Conservation (phyloP, 2,113 vertebrate genomes). For the Rynchops niger region DNA sequence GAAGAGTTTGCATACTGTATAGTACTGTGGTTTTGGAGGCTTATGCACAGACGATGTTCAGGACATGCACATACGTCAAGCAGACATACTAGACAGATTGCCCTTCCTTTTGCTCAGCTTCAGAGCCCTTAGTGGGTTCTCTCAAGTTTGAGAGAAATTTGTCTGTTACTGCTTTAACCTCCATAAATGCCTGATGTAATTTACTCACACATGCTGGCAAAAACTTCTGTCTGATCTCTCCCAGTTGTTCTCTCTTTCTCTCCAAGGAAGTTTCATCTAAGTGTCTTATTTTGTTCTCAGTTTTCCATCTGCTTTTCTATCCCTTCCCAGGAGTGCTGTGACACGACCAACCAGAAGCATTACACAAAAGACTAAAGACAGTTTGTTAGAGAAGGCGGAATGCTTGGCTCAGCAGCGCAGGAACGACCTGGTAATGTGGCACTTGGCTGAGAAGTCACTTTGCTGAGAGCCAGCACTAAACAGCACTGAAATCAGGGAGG, state of each 20-base stretch:
- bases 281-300: background rate
- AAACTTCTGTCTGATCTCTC: background rate
- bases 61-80: background rate
- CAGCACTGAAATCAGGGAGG: background rate
- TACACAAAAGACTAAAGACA: background rate
- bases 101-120: background rate
- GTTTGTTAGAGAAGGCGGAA: background rate
- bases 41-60: background rate
- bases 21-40: slow-evolving; percentile 13
- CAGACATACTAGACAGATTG: background rate
- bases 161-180: slow-evolving; percentile 2
- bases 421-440: slow-evolving; percentile 4
- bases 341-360: background rate
- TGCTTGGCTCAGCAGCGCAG: background rate
- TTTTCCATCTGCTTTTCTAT: background rate
- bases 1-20: background rate
- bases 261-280: background rate
- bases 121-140: slow-evolving; percentile 32
- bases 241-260: background rate
- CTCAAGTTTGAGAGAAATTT: slow-evolving; percentile 22
- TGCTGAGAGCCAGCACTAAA: background rate
- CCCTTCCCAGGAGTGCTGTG: background rate
- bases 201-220: slow-evolving; percentile 6
- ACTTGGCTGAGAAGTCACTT: background rate
- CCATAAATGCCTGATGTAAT: background rate